phyloP scores from a whole-genome alignment of 2,797 vertebrate genomes.

The Sebastes flavidus region DNA sequence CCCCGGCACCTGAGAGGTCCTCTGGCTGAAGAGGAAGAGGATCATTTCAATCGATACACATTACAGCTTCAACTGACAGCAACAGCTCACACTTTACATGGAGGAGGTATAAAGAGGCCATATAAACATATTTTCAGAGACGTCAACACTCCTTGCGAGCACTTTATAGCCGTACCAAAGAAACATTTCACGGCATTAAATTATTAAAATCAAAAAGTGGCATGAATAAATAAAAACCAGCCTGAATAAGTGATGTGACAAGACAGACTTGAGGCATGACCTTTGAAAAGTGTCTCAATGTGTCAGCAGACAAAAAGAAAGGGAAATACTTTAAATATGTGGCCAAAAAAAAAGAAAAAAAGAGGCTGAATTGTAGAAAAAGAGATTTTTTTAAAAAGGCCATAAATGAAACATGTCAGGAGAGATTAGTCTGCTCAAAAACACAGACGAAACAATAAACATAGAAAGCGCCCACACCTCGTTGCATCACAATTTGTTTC shows the following conservation, averaged over 20 bases:
- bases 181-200: constrained; percentile 76
- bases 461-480: constrained; percentile 41
- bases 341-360: not conserved
- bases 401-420: constrained; percentile 48
- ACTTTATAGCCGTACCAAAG: constrained; percentile 72
- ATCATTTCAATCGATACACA: constrained; percentile 70
- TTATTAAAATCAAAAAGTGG: constrained; percentile 82
- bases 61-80: constrained; percentile 65
- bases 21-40: constrained; percentile 54
- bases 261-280: constrained; percentile 76
- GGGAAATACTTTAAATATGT: constrained; percentile 26
- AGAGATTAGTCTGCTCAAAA: constrained; percentile 46
- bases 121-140: constrained; percentile 50
- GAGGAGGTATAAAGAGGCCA: constrained; percentile 35
- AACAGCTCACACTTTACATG: constrained; percentile 53
- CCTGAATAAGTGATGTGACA: constrained; percentile 80
- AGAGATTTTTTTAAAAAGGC: not conserved
- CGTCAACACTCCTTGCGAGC: constrained; percentile 56
- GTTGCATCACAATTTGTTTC: constrained; percentile 59
- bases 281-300: constrained; percentile 74
- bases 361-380: not conserved
- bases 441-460: constrained; percentile 50
- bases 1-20: constrained; percentile 60
- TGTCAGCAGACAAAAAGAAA: constrained; percentile 58
- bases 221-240: constrained; percentile 80